Evolutionary conservation across 2,797 vertebrate species (phyloP).

Genomic region (Stomatorhinus walkeri): DNA sequence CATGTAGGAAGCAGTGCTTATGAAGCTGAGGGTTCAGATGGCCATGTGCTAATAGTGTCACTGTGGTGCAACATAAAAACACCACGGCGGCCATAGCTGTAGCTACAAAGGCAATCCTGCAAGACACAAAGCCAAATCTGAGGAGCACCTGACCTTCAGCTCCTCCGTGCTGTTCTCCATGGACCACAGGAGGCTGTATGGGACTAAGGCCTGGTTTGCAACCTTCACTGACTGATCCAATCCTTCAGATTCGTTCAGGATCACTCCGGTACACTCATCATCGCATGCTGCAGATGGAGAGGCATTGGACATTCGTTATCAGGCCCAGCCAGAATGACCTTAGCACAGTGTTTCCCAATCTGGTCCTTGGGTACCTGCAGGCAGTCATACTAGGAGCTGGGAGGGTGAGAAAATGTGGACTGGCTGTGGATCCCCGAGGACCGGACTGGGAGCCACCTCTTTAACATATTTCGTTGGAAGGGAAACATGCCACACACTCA

Average conservation of each 20-base stretch:
- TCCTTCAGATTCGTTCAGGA: constrained; percentile 67
- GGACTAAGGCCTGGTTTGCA: constrained; percentile 61
- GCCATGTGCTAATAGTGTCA: not conserved
- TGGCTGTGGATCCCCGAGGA: not conserved
- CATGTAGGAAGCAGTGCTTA: not conserved
- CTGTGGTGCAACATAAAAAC: not conserved
- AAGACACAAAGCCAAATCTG: not conserved
- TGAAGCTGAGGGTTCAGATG: not conserved
- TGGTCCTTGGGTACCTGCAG: not conserved
- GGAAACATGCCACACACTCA: not conserved
- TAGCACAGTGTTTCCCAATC: not conserved
- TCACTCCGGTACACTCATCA: constrained; percentile 69
- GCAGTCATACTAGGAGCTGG: not conserved
- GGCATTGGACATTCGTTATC: not conserved
- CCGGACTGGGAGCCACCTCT: not conserved
- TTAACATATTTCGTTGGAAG: not conserved
- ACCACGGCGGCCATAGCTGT: not conserved
- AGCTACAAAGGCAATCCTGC: not conserved
- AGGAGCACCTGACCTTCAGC: constrained; percentile 58
- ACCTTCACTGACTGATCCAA: constrained; percentile 48
- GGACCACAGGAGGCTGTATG: constrained; percentile 59
- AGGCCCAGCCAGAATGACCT: not conserved
- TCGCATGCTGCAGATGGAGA: constrained; percentile 66
- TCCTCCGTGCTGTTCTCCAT: constrained; percentile 65
- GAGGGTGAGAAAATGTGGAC: not conserved